These are phyloP conservation scores for Ariopsis seemanni DNA, from an alignment of 2,113 vertebrate species.

Conservation along the genomic window DNA sequence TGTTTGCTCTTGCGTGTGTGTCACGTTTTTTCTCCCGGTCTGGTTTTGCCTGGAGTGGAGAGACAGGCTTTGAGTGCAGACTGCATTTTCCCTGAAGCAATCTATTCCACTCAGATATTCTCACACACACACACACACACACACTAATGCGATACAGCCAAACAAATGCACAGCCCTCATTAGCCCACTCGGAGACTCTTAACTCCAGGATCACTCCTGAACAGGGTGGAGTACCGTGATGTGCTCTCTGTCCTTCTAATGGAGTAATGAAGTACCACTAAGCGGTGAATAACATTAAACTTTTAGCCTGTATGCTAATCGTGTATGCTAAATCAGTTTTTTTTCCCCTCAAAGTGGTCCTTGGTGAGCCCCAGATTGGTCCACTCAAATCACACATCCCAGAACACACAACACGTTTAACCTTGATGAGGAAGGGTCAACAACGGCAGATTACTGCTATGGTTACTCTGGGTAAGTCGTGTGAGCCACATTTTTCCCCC, in stretches of 20 bases:
- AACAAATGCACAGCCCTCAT: slow-evolving; percentile 23
- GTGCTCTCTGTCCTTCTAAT: slow-evolving; percentile 26
- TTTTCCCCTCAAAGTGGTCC: not conserved
- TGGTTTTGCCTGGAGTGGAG: slow-evolving; percentile 57
- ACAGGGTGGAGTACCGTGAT: slow-evolving; percentile 3
- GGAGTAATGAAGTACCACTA: slow-evolving; percentile 28
- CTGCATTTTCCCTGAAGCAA: slow-evolving; percentile 38
- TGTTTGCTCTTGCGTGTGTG: slow-evolving; percentile 65
- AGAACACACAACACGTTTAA: not conserved
- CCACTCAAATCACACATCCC: not conserved
- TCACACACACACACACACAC: not conserved
- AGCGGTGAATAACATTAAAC: slow-evolving; percentile 10
- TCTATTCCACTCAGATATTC: slow-evolving; percentile 24
- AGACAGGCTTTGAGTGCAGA: slow-evolving; percentile 57
- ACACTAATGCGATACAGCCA: not conserved
- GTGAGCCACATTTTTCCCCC: not conserved
- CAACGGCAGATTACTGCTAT: not conserved
- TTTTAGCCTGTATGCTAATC: not conserved
- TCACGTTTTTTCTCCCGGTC: slow-evolving; percentile 45
- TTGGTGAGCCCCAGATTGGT: not conserved
- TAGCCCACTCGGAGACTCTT: slow-evolving; percentile 38
- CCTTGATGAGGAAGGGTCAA: not conserved
- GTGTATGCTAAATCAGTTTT: not conserved
- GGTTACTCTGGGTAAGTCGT: not conserved
- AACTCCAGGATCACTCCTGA: slow-evolving; percentile 3